A percentile compares a stretch with the other conserved stretches of the same genome.
These are phyloP conservation scores for Serinus canaria DNA, from an alignment of 2,113 vertebrate species.

Conservation along the genomic window DNA sequence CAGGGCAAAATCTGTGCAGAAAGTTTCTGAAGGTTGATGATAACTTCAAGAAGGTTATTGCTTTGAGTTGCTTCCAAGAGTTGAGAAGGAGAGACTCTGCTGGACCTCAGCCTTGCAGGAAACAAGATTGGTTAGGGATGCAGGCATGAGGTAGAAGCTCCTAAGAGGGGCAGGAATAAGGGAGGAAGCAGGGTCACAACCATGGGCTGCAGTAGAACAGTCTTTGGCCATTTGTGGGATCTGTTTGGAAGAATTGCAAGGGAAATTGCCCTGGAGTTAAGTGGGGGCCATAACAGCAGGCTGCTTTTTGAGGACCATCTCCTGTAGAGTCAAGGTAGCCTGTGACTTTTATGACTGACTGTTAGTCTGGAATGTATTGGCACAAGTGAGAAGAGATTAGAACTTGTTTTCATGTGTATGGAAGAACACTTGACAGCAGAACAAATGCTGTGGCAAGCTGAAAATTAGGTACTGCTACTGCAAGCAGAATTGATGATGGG, in stretches of 20 bases:
- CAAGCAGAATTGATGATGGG: neutral
- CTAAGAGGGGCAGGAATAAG: neutral
- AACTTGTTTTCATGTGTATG: neutral
- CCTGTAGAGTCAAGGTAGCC: neutral
- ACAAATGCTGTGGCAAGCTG: neutral
- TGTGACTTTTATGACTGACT: neutral
- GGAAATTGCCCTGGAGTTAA: neutral
- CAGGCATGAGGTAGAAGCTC: neutral
- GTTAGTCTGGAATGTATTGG: neutral
- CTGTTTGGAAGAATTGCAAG: neutral
- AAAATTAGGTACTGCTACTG: neutral
- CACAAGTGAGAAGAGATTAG: neutral
- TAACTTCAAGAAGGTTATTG: neutral
- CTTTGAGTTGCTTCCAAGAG: neutral
- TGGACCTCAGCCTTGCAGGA: neutral
- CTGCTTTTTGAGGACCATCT: neutral
- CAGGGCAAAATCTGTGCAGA: neutral
- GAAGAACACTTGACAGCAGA: neutral
- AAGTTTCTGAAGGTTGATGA: neutral
- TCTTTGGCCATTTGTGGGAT: neutral
- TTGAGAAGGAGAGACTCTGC: neutral
- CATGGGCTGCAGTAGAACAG: neutral
- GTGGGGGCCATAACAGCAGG: neutral
- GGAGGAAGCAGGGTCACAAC: neutral
- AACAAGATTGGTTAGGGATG: neutral